phyloP scores from a whole-genome alignment of 1,140 invertebrate genomes.

The Drosophila lacteicornis region DNA sequence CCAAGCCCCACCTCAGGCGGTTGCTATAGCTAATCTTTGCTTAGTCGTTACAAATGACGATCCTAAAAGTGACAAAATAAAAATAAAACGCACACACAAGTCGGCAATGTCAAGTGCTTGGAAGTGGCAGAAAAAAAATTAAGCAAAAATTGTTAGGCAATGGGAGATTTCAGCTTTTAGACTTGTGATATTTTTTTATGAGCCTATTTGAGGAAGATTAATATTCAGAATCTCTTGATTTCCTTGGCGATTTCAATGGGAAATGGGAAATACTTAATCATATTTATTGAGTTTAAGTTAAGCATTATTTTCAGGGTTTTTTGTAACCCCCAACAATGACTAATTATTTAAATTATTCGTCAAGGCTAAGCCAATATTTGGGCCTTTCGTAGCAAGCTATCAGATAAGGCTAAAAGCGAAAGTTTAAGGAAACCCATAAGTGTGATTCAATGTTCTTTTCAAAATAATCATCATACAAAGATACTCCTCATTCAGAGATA shows the following conservation, averaged over 20 bases:
- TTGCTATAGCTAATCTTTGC: slow-evolving; percentile 65
- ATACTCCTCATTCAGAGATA: background rate
- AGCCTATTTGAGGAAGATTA: background rate
- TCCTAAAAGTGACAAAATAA: slow-evolving; percentile 34
- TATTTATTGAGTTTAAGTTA: too few relatives aligned
- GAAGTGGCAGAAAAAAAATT: background rate
- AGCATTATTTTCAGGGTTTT: background rate
- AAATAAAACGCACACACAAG: slow-evolving; percentile 6
- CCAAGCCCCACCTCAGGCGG: slow-evolving; percentile 31
- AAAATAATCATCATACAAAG: background rate
- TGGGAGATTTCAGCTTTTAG: background rate
- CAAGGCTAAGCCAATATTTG: slow-evolving; percentile 26
- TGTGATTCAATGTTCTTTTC: slow-evolving; percentile 3
- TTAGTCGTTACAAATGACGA: slow-evolving; percentile 51
- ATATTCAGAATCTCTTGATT: background rate
- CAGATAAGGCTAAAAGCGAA: slow-evolving; percentile 18
- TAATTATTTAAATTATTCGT: background rate
- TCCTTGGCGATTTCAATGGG: background rate
- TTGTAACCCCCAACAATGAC: background rate
- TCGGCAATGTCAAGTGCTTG: slow-evolving; percentile 61
- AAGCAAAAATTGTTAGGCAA: slow-evolving; percentile 8
- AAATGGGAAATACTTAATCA: too few relatives aligned
- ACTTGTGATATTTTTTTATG: slow-evolving; percentile 5
- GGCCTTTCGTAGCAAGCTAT: background rate
- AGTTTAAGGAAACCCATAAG: slow-evolving; percentile 7